Evolutionary conservation across 1,140 invertebrate species (phyloP).

Genomic region (Sarcophaga peregrina): DNA sequence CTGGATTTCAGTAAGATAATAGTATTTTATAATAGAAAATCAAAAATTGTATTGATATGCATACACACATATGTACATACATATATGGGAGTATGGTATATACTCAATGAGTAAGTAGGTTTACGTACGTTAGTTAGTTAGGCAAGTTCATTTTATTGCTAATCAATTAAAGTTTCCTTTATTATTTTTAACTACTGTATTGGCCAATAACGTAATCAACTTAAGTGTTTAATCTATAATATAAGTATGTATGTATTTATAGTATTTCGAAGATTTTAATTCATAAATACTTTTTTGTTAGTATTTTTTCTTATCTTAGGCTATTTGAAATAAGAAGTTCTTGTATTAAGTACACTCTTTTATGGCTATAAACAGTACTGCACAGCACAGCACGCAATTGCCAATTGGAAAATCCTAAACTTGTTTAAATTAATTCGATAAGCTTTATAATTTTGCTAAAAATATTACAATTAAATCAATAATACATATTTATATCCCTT

Average conservation of each 20-base stretch:
- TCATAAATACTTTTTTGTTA: background rate
- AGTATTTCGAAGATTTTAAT: background rate
- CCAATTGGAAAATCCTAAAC: background rate
- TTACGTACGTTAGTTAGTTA: background rate
- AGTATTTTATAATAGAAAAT: background rate
- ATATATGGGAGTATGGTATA: no score
- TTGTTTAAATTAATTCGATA: background rate
- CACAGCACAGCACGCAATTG: no score
- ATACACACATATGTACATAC: no score
- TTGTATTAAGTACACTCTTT: no score
- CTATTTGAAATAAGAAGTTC: no score
- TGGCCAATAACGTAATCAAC: constrained; percentile 21
- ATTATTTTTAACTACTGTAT: constrained; percentile 21
- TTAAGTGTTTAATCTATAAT: background rate
- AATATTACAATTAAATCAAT: no score
- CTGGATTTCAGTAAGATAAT: background rate
- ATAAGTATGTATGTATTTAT: no score
- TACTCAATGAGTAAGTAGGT: background rate
- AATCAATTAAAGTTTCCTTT: background rate
- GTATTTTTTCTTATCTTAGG: constrained; percentile 7
- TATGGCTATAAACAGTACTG: no score
- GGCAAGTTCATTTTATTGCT: constrained; percentile 1
- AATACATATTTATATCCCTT: no score
- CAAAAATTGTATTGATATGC: background rate
- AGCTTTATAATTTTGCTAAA: background rate